Percentiles rank a stretch among this genome's conserved stretches.
phyloP scores from a whole-genome alignment of 2,113 vertebrate genomes.

The Oceanodroma tethys region DNA sequence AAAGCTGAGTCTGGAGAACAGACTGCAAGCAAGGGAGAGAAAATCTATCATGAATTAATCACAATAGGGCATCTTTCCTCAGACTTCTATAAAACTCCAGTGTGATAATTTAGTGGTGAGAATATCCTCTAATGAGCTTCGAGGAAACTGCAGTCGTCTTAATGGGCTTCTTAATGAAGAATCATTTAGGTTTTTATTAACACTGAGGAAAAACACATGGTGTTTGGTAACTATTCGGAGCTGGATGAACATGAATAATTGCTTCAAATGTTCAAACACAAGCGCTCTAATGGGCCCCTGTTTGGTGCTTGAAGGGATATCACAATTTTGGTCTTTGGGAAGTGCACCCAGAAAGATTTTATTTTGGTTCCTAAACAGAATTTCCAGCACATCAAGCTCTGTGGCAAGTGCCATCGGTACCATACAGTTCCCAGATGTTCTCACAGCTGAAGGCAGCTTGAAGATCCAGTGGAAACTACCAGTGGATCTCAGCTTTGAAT shows the following conservation, averaged over 20 bases:
- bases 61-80: conserved; percentile 51
- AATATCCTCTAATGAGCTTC: conserved; percentile 72
- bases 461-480: background rate
- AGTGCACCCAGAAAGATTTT: background rate
- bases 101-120: conserved; percentile 71
- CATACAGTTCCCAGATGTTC: background rate
- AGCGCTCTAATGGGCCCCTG: conserved; percentile 22
- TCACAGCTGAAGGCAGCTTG: background rate
- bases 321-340: conserved; percentile 10
- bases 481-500: background rate
- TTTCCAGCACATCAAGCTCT: background rate
- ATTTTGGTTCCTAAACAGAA: background rate
- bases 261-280: conserved; percentile 37
- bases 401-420: background rate
- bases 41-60: conserved; percentile 61
- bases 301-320: conserved; percentile 25
- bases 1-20: background rate
- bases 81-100: conserved; percentile 57
- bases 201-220: conserved; percentile 66
- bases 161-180: conserved; percentile 79
- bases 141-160: conserved; percentile 72
- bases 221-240: conserved; percentile 51
- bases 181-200: conserved; percentile 79
- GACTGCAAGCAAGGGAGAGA: background rate
- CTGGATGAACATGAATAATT: conserved; percentile 62